Conservation (phyloP, 1,140 invertebrate genomes). For the Medauroidea extradentata region DNA sequence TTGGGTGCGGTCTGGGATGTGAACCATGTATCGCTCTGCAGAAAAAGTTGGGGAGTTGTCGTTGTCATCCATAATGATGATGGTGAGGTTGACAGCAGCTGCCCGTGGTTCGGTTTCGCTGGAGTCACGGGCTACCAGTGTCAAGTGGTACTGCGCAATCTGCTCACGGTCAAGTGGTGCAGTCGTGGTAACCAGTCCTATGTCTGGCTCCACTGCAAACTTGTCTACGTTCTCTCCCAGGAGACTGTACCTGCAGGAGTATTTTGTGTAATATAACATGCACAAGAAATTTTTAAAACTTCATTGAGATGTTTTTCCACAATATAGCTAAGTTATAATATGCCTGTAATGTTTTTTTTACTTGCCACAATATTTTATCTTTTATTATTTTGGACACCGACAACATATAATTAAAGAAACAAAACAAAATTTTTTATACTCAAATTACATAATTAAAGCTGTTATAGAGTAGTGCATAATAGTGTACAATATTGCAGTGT, state of each 20-base stretch:
- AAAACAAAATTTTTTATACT: no score
- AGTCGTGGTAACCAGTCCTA: slow-evolving; percentile 69
- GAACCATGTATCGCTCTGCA: slow-evolving; percentile 59
- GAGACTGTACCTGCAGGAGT: slow-evolving; percentile 71
- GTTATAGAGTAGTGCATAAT: no score
- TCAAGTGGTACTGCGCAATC: slow-evolving; percentile 68
- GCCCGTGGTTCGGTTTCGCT: slow-evolving; percentile 75
- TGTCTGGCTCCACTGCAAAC: slow-evolving; percentile 68
- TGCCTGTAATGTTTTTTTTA: no score
- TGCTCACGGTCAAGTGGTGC: slow-evolving; percentile 74
- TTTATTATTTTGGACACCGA: no score
- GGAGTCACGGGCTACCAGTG: slow-evolving; percentile 80
- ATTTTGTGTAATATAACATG: no score
- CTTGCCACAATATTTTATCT: no score
- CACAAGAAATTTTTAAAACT: no score
- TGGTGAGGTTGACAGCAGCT: slow-evolving; percentile 73
- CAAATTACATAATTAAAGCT: no score
- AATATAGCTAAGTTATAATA: no score
- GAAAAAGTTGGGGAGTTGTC: slow-evolving; percentile 82
- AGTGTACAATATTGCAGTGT: no score
- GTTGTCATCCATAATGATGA: slow-evolving; percentile 76
- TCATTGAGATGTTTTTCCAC: no score
- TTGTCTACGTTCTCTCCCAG: slow-evolving; percentile 72
- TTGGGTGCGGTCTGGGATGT: slow-evolving; percentile 71
- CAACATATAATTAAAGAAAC: no score